These are phyloP conservation scores for Cettia cetti DNA, from an alignment of 2,113 vertebrate genomes.

Conservation along the genomic window DNA sequence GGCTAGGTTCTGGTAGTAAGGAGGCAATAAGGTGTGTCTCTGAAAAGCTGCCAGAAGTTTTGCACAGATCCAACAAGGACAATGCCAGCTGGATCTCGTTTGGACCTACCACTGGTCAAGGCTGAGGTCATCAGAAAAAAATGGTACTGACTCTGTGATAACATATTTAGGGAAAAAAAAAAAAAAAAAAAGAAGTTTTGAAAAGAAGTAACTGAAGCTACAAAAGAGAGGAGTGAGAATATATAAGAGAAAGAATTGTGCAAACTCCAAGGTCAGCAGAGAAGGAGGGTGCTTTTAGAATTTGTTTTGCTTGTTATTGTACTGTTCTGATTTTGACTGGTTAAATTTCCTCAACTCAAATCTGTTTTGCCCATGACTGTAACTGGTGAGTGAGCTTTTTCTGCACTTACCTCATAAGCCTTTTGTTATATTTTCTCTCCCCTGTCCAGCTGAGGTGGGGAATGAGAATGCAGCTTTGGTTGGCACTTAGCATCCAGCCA, in stretches of 20 bases:
- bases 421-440: background rate
- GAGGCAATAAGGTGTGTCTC: accelerated
- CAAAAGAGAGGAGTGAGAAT: background rate
- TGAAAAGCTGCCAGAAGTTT: background rate
- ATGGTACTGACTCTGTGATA: background rate
- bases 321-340: background rate
- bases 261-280: background rate
- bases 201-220: background rate
- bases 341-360: background rate
- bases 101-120: too few relatives aligned
- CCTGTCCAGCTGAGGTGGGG: background rate
- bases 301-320: background rate
- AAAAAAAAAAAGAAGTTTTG: background rate
- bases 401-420: background rate
- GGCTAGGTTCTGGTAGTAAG: background rate
- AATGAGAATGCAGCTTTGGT: background rate
- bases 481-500: accelerated
- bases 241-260: background rate
- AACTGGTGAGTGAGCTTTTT: background rate
- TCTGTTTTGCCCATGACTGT: background rate
- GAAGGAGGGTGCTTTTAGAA: background rate
- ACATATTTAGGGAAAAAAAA: too few relatives aligned
- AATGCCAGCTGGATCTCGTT: background rate
- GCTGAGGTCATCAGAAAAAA: background rate
- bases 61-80: background rate